A percentile compares a stretch with the other conserved stretches of the same genome.
These are phyloP conservation scores for Lysiphlebus fabarum DNA, from an alignment of 1,140 invertebrate genomes.

Conservation along the genomic window DNA sequence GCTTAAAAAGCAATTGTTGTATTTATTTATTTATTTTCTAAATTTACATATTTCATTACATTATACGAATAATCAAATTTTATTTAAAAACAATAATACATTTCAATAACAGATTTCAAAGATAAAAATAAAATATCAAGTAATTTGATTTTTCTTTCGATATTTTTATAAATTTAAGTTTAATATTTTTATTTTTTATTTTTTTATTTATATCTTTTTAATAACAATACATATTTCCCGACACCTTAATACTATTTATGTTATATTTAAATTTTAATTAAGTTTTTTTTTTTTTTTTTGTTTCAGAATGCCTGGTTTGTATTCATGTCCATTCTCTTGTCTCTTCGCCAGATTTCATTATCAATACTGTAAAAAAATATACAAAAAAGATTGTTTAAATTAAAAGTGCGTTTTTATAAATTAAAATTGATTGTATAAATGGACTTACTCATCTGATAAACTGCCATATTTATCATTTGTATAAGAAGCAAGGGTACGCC, in stretches of 20 bases:
- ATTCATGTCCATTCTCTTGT: slow-evolving; percentile 29
- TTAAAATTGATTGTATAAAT: background rate
- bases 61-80: background rate
- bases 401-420: slow-evolving; percentile 7
- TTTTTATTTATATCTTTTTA: background rate
- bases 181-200: no score
- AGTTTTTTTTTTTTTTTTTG: no score
- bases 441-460: slow-evolving; percentile 34
- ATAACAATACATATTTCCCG: slow-evolving; percentile 25
- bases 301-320: background rate
- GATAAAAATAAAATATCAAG: no score
- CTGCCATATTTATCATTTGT: slow-evolving; percentile 30
- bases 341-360: slow-evolving; percentile 39
- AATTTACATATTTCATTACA: background rate
- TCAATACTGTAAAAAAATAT: slow-evolving; percentile 30
- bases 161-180: no score
- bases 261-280: background rate
- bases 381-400: slow-evolving; percentile 2
- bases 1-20: slow-evolving; percentile 19
- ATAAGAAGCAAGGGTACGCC: slow-evolving; percentile 43
- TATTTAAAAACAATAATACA: no score
- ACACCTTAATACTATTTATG: slow-evolving; percentile 26
- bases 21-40: background rate
- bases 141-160: no score
- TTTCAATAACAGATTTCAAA: no score